Conservation (phyloP, 2,888 invertebrate genomes). For the Hedychridium roseum region DNA sequence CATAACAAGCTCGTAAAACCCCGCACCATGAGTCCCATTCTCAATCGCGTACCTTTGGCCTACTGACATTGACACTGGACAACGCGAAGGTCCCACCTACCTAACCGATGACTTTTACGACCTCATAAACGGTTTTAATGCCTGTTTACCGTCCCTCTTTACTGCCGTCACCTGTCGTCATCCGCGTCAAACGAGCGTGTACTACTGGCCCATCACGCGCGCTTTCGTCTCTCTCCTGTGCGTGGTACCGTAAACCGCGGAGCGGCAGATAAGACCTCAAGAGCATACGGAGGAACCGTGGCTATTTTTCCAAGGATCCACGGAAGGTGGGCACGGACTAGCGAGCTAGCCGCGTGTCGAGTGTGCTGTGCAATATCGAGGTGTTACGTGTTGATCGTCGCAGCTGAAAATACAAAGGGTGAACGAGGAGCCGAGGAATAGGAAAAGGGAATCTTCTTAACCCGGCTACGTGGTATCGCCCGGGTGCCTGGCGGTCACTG, state of each 20-base stretch:
- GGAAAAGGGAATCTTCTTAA: background rate
- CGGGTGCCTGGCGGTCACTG: background rate
- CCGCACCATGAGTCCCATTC: constrained; percentile 52
- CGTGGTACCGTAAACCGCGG: too few species aligned
- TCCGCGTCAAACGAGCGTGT: constrained; percentile 20
- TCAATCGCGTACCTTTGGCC: constrained; percentile 46
- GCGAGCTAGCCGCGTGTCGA: constrained; percentile 30
- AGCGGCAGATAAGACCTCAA: constrained; percentile 4
- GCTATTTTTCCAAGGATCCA: constrained; percentile 4
- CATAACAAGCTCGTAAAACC: constrained; percentile 52
- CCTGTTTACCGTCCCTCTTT: constrained; percentile 28
- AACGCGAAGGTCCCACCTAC: constrained; percentile 25
- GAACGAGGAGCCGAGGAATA: constrained; percentile 9
- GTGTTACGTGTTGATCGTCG: too few species aligned
- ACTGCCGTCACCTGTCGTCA: constrained; percentile 27
- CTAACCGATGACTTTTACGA: constrained; percentile 57
- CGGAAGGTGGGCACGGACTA: constrained; percentile 24
- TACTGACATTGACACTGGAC: constrained; percentile 53
- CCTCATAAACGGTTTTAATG: constrained; percentile 44
- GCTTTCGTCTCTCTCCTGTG: constrained; percentile 18
- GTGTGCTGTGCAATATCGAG: constrained; percentile 15
- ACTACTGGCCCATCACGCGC: constrained; percentile 7
- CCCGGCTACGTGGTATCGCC: background rate
- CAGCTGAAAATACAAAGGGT: constrained; percentile 8
- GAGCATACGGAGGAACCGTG: background rate